A percentile compares a stretch with the other conserved stretches of the same genome.
These are phyloP conservation scores for Norana najaformis DNA, from an alignment of 2,888 invertebrate species.

Conservation along the genomic window DNA sequence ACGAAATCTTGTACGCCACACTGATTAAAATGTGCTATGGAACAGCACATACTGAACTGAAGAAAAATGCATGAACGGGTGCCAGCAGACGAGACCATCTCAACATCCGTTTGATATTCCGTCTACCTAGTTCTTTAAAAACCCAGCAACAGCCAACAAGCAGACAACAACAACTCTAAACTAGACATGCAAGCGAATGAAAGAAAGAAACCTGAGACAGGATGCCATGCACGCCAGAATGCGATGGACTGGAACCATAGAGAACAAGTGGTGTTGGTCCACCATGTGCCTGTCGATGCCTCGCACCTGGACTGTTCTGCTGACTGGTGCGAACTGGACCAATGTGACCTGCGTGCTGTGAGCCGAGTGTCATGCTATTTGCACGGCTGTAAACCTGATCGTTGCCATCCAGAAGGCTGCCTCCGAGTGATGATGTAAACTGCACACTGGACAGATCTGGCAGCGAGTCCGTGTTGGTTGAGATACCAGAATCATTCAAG, in stretches of 20 bases:
- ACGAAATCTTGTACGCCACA: background rate
- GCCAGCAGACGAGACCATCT: background rate
- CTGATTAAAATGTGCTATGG: no score
- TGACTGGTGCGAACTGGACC: background rate
- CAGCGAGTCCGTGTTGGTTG: slow-evolving; percentile 77
- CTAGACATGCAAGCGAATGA: background rate
- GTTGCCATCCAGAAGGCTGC: slow-evolving; percentile 73
- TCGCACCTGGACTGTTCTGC: slow-evolving; percentile 51
- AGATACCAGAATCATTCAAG: slow-evolving; percentile 67
- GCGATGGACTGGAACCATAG: slow-evolving; percentile 46
- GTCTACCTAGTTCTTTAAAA: background rate
- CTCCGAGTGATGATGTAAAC: slow-evolving; percentile 76
- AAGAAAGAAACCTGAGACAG: slow-evolving; percentile 6
- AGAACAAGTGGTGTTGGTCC: slow-evolving; percentile 57
- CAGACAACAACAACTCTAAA: background rate
- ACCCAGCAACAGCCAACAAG: background rate
- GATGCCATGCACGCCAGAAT: slow-evolving; percentile 33
- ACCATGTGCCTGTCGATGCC: slow-evolving; percentile 60
- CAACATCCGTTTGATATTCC: background rate
- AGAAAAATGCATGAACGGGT: background rate
- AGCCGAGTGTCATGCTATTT: background rate
- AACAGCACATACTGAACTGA: no score
- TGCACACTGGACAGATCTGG: slow-evolving; percentile 93
- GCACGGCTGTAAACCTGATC: slow-evolving; percentile 43
- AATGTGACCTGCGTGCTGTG: background rate